Conservation (phyloP, 2,888 invertebrate species). For the Caenorhabditis sp. region DNA sequence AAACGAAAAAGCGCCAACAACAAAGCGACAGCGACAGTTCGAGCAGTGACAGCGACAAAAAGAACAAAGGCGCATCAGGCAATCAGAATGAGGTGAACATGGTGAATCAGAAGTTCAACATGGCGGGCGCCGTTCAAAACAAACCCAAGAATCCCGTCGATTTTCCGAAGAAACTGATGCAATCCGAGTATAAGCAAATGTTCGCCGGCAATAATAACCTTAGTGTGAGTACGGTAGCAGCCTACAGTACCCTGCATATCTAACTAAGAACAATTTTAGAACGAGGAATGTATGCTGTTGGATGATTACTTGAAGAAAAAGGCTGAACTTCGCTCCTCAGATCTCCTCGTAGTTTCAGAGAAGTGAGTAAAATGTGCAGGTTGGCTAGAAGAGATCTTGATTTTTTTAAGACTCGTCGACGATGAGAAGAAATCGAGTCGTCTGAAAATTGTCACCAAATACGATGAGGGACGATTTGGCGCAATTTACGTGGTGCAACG, state of each 20-base stretch:
- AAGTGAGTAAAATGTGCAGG: not conserved
- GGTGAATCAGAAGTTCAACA: slow-evolving; percentile 16
- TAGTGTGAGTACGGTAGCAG: not conserved
- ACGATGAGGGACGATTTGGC: slow-evolving; percentile 34
- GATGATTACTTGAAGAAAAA: slow-evolving; percentile 24
- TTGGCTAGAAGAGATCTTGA: too few relatives aligned
- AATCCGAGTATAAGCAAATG: slow-evolving; percentile 29
- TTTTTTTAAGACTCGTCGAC: slow-evolving; percentile 1
- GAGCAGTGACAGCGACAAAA: not conserved
- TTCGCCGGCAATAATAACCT: not conserved
- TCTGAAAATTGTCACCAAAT: slow-evolving; percentile 34
- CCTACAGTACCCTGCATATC: slow-evolving; percentile 5
- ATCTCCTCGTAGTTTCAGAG: slow-evolving; percentile 28
- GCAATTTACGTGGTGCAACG: slow-evolving; percentile 35
- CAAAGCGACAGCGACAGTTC: not conserved
- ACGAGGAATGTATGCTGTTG: slow-evolving; percentile 4
- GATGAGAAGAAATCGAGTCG: slow-evolving; percentile 32
- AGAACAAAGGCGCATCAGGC: not conserved
- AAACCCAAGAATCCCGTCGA: slow-evolving; percentile 30
- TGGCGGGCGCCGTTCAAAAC: slow-evolving; percentile 17
- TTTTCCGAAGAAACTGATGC: slow-evolving; percentile 8
- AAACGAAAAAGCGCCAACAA: slow-evolving; percentile 13
- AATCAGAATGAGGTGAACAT: not conserved
- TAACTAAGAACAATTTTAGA: slow-evolving; percentile 4
- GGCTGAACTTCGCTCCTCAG: slow-evolving; percentile 23